phyloP scores from a whole-genome alignment of 2,113 vertebrate genomes.

The Glaucidium brasilianum region DNA sequence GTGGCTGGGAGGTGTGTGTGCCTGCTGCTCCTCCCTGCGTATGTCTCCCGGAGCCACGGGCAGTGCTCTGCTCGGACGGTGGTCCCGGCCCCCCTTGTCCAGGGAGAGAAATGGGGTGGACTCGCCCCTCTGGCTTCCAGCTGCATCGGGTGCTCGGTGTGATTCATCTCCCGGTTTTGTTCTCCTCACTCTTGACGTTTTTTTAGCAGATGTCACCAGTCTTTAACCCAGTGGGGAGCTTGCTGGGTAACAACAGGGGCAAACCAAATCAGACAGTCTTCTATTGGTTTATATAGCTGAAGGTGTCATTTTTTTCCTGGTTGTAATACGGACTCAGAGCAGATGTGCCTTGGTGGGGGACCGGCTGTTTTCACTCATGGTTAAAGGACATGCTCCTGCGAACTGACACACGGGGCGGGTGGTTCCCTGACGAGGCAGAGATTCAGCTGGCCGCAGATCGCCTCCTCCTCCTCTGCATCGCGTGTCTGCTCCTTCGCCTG shows the following conservation, averaged over 20 bases:
- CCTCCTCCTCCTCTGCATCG: neutral
- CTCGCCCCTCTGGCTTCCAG: neutral
- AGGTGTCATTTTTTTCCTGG: conserved; percentile 66
- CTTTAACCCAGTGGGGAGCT: conserved; percentile 68
- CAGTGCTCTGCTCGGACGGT: neutral
- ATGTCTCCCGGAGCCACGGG: neutral
- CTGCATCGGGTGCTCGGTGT: neutral
- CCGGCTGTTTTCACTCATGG: conserved; percentile 21
- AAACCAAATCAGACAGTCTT: conserved; percentile 72
- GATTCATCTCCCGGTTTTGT: conserved; percentile 26
- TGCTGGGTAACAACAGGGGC: conserved; percentile 67
- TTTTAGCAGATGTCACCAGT: conserved; percentile 70
- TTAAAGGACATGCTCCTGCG: conserved; percentile 13
- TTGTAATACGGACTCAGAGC: conserved; percentile 76
- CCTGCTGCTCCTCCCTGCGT: no score
- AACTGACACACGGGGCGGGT: neutral
- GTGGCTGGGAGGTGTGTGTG: neutral
- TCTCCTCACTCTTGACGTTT: conserved; percentile 33
- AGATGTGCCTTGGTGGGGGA: conserved; percentile 73
- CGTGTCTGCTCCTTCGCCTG: accelerated
- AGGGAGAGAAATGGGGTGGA: neutral
- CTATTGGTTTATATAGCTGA: conserved; percentile 72
- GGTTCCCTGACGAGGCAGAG: neutral
- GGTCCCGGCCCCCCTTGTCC: neutral
- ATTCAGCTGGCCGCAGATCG: no score